Base-by-base conservation (phyloP, 2,113 vertebrate genomes). In the Chionodraco myersi region DNA sequence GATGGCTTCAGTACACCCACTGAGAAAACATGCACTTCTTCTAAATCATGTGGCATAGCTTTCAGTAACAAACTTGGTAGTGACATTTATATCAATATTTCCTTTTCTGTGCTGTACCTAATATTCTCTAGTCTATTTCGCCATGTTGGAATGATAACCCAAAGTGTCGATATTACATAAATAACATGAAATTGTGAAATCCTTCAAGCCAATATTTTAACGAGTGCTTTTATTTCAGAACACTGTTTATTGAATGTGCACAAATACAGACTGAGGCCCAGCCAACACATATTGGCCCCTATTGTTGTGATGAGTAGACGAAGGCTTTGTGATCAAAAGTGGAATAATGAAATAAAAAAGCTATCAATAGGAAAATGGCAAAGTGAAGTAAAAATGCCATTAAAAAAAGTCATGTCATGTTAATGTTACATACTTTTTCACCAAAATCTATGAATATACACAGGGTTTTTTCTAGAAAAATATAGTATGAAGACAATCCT, bases 1-100 rank as follows among this genome's bases (percentile, higher is more conserved):
- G 72, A 82, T 79, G 66, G 72, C 65, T 74, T 79, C 56, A 75
- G 56, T 51, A 63, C 44, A 70, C 82, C 68, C 80, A 61, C 63
- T 41, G 63, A 80, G 65, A 66, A 78, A 82, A 77, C 68, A 77
- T 51, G 71, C 45, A 65, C 23, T 60, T 61, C 36, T 51, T 53
- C 14, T 53, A 30, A 61, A 68, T 56, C 63, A 47, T 23, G 16
- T 65, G 54, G 36, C 45, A 63, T 61, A 9, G 4, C 44, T 30
- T 62, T 66, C 5, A 12, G 18, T 7, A 7, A 57, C 13, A 60
- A 47, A 0, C 5, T 14, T 30, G 12, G 1, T 61, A 51, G n/a
- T 36, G 4, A 59, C 30, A 41, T 63, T 36, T 36, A 44, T 58
- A 23, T 67, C 23, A 64, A 45, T 36, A 60, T 72, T 54, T 12